Percentiles rank a stretch among this genome's conserved stretches.
phyloP scores from a whole-genome alignment of 2,797 vertebrate species.

The Pangasius mekongensis region DNA sequence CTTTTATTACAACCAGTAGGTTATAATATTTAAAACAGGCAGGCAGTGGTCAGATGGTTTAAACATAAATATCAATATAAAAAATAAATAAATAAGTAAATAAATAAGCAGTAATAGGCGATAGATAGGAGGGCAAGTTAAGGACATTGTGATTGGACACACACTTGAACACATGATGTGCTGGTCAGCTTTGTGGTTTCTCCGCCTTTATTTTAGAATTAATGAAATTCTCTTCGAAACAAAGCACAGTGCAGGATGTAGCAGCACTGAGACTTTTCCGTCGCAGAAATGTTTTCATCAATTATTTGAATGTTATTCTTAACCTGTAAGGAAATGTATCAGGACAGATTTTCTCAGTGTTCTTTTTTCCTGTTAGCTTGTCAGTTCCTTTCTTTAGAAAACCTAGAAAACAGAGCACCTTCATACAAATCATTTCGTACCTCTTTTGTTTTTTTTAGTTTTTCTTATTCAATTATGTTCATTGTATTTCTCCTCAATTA shows the following conservation, averaged over 20 bases:
- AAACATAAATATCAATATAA: background rate
- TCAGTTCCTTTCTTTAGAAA: background rate
- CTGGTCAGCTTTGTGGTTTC: background rate
- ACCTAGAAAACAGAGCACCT: background rate
- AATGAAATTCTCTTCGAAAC: background rate
- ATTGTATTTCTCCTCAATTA: background rate
- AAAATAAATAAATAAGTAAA: background rate
- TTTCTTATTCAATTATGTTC: background rate
- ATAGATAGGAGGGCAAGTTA: background rate
- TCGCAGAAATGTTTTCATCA: background rate
- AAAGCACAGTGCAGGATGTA: background rate
- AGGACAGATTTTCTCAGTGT: background rate
- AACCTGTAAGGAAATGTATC: background rate
- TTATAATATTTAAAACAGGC: background rate
- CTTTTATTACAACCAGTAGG: background rate
- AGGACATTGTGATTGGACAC: background rate
- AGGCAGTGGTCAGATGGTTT: background rate
- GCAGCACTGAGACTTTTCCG: too few relatives aligned
- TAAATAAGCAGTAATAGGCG: background rate
- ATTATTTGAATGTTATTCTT: background rate
- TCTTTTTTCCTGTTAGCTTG: background rate
- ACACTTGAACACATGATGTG: background rate
- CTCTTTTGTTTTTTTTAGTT: background rate
- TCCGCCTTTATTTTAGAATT: background rate
- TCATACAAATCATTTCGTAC: background rate